phyloP scores from a whole-genome alignment of 30 jellyfish, hydroid and myxozoan genomes.

The Sanderia malayensis region DNA sequence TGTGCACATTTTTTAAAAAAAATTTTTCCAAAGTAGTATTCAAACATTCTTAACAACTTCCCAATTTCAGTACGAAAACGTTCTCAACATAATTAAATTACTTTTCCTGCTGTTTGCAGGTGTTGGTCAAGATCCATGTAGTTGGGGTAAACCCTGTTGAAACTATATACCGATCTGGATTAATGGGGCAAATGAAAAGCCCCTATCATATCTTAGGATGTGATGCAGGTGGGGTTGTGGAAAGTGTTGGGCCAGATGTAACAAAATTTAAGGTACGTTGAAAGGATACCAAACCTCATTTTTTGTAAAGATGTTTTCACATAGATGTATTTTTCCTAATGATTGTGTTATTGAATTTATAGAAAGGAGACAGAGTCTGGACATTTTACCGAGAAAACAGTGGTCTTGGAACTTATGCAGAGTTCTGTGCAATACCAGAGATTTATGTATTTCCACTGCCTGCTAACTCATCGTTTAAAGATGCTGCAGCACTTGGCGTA shows the following conservation, averaged over 20 bases:
- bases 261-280: conserved; percentile 68
- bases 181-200: conserved; percentile 1
- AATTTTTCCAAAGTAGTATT: too few relatives aligned
- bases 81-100: too few relatives aligned
- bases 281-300: too few relatives aligned
- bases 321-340: too few relatives aligned
- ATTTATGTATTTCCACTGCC: conserved; percentile 30
- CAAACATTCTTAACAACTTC: too few relatives aligned
- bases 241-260: conserved; percentile 67
- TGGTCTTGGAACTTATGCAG: conserved; percentile 68
- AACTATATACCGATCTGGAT: conserved; percentile 63
- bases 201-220: conserved; percentile 69
- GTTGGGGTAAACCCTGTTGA: conserved; percentile 91
- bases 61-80: too few relatives aligned
- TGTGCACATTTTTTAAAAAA: too few relatives aligned
- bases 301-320: too few relatives aligned
- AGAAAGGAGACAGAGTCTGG: conserved; percentile 83
- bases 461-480: conserved; percentile 33
- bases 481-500: conserved; percentile 69
- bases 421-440: conserved; percentile 26
- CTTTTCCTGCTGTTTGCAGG: too few relatives aligned
- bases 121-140: conserved; percentile 63
- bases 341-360: neutral
- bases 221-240: conserved; percentile 82
- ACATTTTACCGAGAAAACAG: conserved; percentile 14